Base-by-base conservation (phyloP, 2,888 invertebrate genomes). In the Pterostichus madidus region DNA sequence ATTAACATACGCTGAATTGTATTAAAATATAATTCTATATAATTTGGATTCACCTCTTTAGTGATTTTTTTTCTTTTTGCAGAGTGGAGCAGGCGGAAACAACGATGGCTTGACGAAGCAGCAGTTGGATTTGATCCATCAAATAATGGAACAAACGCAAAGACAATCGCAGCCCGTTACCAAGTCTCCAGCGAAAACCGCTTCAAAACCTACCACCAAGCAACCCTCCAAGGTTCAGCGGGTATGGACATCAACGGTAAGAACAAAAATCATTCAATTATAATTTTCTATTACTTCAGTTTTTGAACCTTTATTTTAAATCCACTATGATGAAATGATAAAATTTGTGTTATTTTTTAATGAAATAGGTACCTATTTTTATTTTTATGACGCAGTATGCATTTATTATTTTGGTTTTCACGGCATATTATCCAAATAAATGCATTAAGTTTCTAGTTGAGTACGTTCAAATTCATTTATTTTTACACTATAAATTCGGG, bases 81-180 rank as follows among this genome's bases (percentile, higher is more conserved):
- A 91, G 91, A 89, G 89, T 85, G 89, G 90, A 84, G 89, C 89
- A 77, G 90, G 91, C 53, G 90, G 90, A 78, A 92, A 90, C 88
- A 94, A 94, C 88, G 94, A 94, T 86, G 94, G 94, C 84, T 90
- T 94, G 85, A 94, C 94, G 80, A 93, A 94, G 86, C 94, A 95
- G 87, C 95, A 95, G 89, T 91, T 95, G 86, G 94, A 95, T 89
- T 91, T 95, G 86, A 94, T 95, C 87, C 94, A 94, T 89, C 94
- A 94, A 90, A 94, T 94, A 86, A 94, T 95, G 94, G 94, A 94
- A 87, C 94, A 94, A 89, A 94, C 94, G 15, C 94, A 94, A 88
- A 87, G 90, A 87, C 90, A 90, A 87, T 90, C 90, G 84, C 94
- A 94, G 86, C 93, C 93, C 78, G 90, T 90, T 84, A 90, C 91